Base-by-base conservation (phyloP, 2,113 vertebrate species). In the Riparia riparia region DNA sequence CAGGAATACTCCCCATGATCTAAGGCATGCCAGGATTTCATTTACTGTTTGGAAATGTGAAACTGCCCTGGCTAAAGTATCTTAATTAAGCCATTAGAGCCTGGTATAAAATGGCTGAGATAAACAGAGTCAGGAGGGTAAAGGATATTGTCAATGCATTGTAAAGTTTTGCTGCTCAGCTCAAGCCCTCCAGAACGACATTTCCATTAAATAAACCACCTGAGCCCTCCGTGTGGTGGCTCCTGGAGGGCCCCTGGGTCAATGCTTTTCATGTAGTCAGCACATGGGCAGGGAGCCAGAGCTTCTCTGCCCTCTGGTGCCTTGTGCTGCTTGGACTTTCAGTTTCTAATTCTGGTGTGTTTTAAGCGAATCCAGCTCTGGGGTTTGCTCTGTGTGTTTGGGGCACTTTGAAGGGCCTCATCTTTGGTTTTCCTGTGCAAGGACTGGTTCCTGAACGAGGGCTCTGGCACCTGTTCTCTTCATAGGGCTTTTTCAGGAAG, bases 21-120 rank as follows among this genome's bases (percentile, higher is more conserved):
- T 39, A 41, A 92, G 51, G 64, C 73, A 90, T 1, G n/a, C 41
- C 68, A 49, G 83, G 44, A 34, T 95, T 81, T 90, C 39, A 34
- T 77, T 68, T 70, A 45, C 66, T 79, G 84, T 58, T 61, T 39
- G 78, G 86, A 95, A 95, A 95, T 1, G 4, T 57, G 65, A 94
- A 88, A 87, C 88, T 2, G 9, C 37, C 32, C n/a, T 32, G 20
- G 45, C 66, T 91, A 5, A 89, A 91, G 61, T 64, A 81, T n/a
- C 84, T 93, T 93, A 82, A 96, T 89, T 82, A 74, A 78, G 57
- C 82, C 42, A n/a, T 91, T 85, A 89, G 90, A 90, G 49, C 21
- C 79, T 69, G 53, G 57, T 76, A 65, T 80, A 57, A 88, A 82
- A 82, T 49, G 54, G 45, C 50, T 65, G 88, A 85, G 74, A 49